Evolutionary conservation across 2,113 vertebrate genomes (phyloP), one percentile per base, ranked within the genome.

Genomic region (Coturnix japonica): DNA sequence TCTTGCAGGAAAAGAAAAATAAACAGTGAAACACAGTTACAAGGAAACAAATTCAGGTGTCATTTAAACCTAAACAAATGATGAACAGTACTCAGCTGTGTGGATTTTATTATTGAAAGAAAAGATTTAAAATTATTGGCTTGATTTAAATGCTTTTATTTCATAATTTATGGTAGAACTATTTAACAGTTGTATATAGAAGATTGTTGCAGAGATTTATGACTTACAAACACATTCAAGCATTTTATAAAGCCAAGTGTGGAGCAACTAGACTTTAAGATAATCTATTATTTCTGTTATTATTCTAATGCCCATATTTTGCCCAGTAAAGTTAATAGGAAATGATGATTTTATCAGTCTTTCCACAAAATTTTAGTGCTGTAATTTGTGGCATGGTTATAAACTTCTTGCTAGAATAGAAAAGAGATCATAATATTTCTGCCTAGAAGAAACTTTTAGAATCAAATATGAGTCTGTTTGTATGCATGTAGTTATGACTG

Each of bases 301-400:
- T 79, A 53, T 82, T 70, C 79, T 77, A 77, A 78, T 85, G 67
- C 30, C 21, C 82, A 7, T 77, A 63, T 89, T 96, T 89, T 94
- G 28, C 79, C 51, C 51, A 71, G 84, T 74, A 67, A 87, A 64
- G 59, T 18, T 85, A 73, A 85, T 74, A 35, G 17, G 43, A 73
- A 96, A 87, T 89, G 91, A 79, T 43, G 87, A 78, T 94, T 94
- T 92, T 76, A 73, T 92, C 22, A 64, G 91, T 89, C 33, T 56
- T 90, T 59, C 86, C 72, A 85, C 84, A 67, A 87, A 91, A 92
- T 87, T 91, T 96, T 92, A 94, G 71, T 87, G 78, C 81, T 85
- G 49, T 89, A 93, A 91, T 96, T 93, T 93, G 60, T 93, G 59
- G 44, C 9, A 30, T 44, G 54, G 81, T 73, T 91, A 89, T 94